Percentiles rank a stretch among this genome's conserved stretches.
phyloP scores from a whole-genome alignment of 2,888 invertebrate species.

The Drosophila recens region DNA sequence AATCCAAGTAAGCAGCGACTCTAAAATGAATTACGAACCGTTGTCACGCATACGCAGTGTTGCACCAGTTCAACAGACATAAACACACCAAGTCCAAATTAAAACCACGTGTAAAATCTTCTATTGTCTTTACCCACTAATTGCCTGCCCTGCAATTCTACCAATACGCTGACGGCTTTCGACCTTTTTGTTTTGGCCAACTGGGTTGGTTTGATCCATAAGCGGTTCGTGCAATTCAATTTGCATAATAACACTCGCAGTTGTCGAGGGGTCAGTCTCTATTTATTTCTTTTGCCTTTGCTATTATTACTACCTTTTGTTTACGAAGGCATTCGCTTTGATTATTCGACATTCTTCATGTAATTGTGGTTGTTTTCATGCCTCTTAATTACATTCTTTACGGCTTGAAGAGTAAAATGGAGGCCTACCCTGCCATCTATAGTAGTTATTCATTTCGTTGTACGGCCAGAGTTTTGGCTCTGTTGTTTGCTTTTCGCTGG shows the following conservation, averaged over 20 bases:
- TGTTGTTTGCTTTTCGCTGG: conserved; percentile 44
- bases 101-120: conserved; percentile 28
- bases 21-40: conserved; percentile 52
- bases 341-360: conserved; percentile 42
- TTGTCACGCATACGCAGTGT: conserved; percentile 64
- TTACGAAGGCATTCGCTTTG: conserved; percentile 38
- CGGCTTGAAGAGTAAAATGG: conserved; percentile 10
- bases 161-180: conserved; percentile 41
- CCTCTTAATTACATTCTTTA: conserved; percentile 65
- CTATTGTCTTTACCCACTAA: conserved; percentile 11
- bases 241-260: conserved; percentile 67
- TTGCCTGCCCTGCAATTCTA: conserved; percentile 21
- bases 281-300: conserved; percentile 9
- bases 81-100: background rate
- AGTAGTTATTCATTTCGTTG: conserved; percentile 22
- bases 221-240: conserved; percentile 56
- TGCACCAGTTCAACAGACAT: background rate
- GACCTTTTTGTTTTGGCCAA: conserved; percentile 58
- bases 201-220: background rate
- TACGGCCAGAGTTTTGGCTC: conserved; percentile 10
- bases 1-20: conserved; percentile 29
- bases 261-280: conserved; percentile 4
- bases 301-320: conserved; percentile 61
- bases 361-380: conserved; percentile 51
- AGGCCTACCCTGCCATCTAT: background rate